phyloP scores from a whole-genome alignment of 2,888 invertebrate species.

The Pterostichus madidus region DNA sequence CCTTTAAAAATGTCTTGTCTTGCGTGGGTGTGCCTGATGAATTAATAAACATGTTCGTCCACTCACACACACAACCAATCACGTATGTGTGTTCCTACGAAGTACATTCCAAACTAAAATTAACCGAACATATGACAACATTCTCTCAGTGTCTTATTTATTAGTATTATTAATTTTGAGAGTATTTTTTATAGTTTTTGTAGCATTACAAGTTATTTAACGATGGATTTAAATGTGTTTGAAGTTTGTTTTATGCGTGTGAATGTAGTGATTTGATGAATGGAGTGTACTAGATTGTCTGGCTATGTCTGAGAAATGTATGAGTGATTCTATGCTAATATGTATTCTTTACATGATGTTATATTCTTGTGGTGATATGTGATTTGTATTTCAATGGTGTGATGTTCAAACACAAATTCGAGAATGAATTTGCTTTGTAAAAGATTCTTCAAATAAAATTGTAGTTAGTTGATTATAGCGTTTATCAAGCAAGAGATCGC shows the following conservation, averaged over 20 bases:
- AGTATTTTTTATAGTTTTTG: background rate
- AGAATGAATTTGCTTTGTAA: background rate
- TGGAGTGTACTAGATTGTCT: conserved; percentile 11
- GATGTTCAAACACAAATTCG: background rate
- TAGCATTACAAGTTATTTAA: conserved; percentile 7
- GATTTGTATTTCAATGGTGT: background rate
- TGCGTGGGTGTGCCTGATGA: conserved; percentile 57
- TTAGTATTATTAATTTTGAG: background rate
- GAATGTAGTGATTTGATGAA: background rate
- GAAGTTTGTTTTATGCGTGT: background rate
- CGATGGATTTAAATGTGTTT: conserved; percentile 8
- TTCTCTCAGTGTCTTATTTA: background rate
- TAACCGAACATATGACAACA: background rate
- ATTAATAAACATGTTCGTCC: conserved; percentile 58
- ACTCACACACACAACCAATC: conserved; percentile 4
- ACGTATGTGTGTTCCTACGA: background rate
- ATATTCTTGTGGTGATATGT: background rate
- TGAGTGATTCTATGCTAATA: conserved; percentile 37
- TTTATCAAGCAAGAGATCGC: no score
- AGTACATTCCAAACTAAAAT: background rate
- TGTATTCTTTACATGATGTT: conserved; percentile 25
- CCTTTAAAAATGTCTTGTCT: conserved; percentile 61
- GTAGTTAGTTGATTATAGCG: no score
- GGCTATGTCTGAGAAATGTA: background rate
- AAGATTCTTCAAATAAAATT: no score